phyloP scores from a whole-genome alignment of 2,113 vertebrate genomes.

The Typhlomys cinereus region DNA sequence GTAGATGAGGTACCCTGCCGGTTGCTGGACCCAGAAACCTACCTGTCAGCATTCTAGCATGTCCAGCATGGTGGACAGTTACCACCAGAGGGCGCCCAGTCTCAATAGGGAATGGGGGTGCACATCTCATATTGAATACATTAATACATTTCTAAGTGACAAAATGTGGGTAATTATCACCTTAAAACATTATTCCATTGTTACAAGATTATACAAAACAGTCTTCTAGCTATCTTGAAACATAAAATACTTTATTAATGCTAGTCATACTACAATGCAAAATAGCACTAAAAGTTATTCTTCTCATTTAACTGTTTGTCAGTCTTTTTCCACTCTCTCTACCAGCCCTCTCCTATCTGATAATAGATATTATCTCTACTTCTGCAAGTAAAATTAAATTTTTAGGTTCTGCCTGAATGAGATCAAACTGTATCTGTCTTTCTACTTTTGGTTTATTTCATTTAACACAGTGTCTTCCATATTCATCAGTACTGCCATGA shows the following conservation, averaged over 20 bases:
- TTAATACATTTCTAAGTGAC: not conserved
- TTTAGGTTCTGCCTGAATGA: not conserved
- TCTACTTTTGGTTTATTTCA: not conserved
- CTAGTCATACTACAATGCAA: not conserved
- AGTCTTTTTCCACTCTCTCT: not conserved
- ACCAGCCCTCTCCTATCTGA: too few relatives aligned
- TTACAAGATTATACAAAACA: not conserved
- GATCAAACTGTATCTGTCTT: not conserved
- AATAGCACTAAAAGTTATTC: not conserved
- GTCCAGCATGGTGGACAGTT: not conserved
- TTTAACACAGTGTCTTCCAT: not conserved
- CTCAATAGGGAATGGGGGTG: not conserved
- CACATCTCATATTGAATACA: too few relatives aligned
- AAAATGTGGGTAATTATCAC: not conserved
- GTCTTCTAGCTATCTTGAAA: not conserved
- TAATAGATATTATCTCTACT: not conserved
- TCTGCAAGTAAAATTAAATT: not conserved
- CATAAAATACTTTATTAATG: not conserved
- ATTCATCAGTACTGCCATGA: not conserved
- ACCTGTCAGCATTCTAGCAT: not conserved
- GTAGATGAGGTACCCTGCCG: not conserved
- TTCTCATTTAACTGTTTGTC: not conserved
- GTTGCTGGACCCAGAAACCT: not conserved
- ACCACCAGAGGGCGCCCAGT: constrained; percentile 66
- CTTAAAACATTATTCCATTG: not conserved